Evolutionary conservation across 2,888 invertebrate genomes (phyloP), one percentile per base, ranked within the genome.

Genomic region (Calameuta idolon): DNA sequence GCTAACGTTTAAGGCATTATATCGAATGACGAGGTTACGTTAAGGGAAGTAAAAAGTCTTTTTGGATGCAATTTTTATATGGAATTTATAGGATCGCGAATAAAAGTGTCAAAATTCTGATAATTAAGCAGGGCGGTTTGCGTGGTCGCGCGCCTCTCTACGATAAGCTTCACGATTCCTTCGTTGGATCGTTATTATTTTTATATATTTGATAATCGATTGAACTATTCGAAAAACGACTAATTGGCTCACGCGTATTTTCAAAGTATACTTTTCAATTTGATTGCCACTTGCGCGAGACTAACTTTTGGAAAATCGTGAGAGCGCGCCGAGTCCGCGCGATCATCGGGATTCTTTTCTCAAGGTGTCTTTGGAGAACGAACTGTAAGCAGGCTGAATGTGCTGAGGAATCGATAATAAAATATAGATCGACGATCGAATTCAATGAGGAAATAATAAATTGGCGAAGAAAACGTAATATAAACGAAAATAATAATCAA

Each of bases 1-100:
- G 86, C 84, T 89, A 88, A 90, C 80, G 80, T 85, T 85, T 90
- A 88, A 90, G 86, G 80, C 80, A 76, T 83, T 80, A 78, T 78
- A 81, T 79, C 75, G 74, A 73, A 82, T 33, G 74, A 74, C 12
- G 76, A 31, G 34, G 12, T 69, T 75, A 78, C 75, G 79, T 76
- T 31, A 37, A 33, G 74, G 15, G 75, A 74, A 77, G 40, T 74
- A 4, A 34, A 34, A 75, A 34, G 31, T 15, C n/a, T 81, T 81
- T 81, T 79, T 40, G 35, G 75, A 77, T 31, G 73, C 31, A 81
- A 80, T 81, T 83, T 83, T 80, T 77, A 78, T 74, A 79, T 55
- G n/a, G 75, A 34, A 30, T 30, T 68, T 76, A 69, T 30, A 76
- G 30, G n/a, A 76, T 81, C 81, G 81, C 78, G 83, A 76, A 78